A percentile compares a stretch with the other conserved stretches of the same genome.
Evolutionary conservation across 2,797 vertebrate species (phyloP).

Genomic region (Tarsius wallacei): DNA sequence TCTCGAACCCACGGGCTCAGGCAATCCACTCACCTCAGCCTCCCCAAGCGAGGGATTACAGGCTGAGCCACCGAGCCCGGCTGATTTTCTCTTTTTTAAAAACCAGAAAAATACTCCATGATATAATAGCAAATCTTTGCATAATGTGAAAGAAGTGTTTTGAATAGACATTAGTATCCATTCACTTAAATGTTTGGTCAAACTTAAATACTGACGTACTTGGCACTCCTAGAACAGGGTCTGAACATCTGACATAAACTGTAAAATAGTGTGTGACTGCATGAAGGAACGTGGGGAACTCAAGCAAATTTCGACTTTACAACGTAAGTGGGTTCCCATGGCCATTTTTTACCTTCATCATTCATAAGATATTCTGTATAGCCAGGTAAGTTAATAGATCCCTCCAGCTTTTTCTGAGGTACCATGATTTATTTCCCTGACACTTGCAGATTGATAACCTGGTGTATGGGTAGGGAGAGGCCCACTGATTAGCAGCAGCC

Average conservation of each 20-base stretch:
- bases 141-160: conserved; percentile 49
- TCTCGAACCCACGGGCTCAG: too few species aligned
- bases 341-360: neutral
- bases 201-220: conserved; percentile 15
- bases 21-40: too few species aligned
- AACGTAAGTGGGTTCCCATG: neutral
- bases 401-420: neutral
- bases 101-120: neutral
- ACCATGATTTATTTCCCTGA: conserved; percentile 42
- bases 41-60: too few species aligned
- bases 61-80: too few species aligned
- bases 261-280: neutral
- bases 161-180: neutral
- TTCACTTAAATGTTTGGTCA: neutral
- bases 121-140: conserved; percentile 21
- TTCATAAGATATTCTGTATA: conserved; percentile 43
- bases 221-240: neutral
- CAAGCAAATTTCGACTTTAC: conserved; percentile 32
- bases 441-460: neutral
- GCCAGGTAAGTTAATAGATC: conserved; percentile 19
- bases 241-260: neutral
- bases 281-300: neutral
- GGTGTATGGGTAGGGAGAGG: neutral
- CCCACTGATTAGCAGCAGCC: neutral
- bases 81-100: neutral